Evolutionary conservation across 2,888 invertebrate species (phyloP), one percentile per base, ranked within the genome.

Genomic region (Rhaphigaster nebulosa): DNA sequence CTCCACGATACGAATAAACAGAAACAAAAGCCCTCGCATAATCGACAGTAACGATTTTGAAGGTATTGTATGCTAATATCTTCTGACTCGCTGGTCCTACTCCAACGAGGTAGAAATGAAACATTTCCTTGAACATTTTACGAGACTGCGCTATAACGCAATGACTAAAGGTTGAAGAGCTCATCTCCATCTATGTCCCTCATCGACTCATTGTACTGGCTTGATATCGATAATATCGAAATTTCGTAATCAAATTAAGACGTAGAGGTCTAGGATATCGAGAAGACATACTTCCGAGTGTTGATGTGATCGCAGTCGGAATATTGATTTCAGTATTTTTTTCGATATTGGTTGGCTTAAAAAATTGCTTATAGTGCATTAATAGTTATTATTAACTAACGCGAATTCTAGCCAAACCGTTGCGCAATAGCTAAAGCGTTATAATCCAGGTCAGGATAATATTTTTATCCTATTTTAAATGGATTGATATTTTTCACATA

Each of bases 11-110:
- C 29, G 65, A 29, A 65, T 65, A 65, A 65, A 29, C 10, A 65
- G 65, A 65, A 65, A 65, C 65, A 65, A 65, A 65, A 29, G 29
- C 65, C 15, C 29, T 65, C 18, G n/a, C 26, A 60, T 60, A 60
- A 60, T 60, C 60, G 65, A 65, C 34, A 65, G 65, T 65, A 65
- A 65, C 29, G 15, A 65, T 65, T 65, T 65, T 65, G 29, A 65
- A 65, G 65, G 65, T 29, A 65, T 65, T 65, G 65, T 65, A 65
- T 65, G 65, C 65, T 65, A 65, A 65, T 65, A 12, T 4, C 10
- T 1, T 29, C 12, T 29, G 60, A 45, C 45, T 45, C 45, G 6
- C 29, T 34, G 65, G 3, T 65, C 3, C 65, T 65, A 29, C 65
- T 65, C 29, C 65, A 65, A 65, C 5, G 65, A 65, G 60, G n/a